Conservation (phyloP, 1,140 invertebrate species). For the Pararge aegeria region DNA sequence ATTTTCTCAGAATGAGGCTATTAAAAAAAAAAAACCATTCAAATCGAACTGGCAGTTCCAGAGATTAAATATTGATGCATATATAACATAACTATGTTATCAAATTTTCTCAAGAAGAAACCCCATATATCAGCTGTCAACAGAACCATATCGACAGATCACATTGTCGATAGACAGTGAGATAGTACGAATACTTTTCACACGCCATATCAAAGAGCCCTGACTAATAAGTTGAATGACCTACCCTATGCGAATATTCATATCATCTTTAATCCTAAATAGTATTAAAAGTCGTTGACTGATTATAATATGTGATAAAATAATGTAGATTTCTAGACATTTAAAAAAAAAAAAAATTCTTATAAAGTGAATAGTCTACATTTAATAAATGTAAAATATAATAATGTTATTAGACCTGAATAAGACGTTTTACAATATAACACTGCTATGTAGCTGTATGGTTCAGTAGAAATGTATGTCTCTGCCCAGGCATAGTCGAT, state of each 20-base stretch:
- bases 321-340: neutral
- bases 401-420: too few relatives aligned
- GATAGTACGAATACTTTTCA: constrained; percentile 39
- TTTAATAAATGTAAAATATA: neutral
- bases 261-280: constrained; percentile 33
- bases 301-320: constrained; percentile 24
- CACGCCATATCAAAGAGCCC: constrained; percentile 35
- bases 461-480: too few relatives aligned
- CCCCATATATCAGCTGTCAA: constrained; percentile 36
- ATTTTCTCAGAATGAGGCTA: too few relatives aligned
- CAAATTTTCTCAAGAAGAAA: constrained; percentile 31
- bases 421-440: too few relatives aligned
- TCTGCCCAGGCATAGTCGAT: too few relatives aligned
- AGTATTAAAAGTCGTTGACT: constrained; percentile 24
- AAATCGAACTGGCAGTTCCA: too few relatives aligned
- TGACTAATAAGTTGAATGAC: constrained; percentile 55
- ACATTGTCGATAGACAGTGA: constrained; percentile 32
- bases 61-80: too few relatives aligned
- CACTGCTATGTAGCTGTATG: too few relatives aligned
- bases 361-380: too few relatives aligned
- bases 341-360: neutral
- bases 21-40: too few relatives aligned
- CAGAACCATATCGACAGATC: constrained; percentile 39
- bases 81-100: neutral
- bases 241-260: constrained; percentile 39